Percentiles rank a stretch among this genome's conserved stretches.
These are phyloP conservation scores for Acomys russatus DNA, from an alignment of 2,797 vertebrate genomes.

Conservation along the genomic window DNA sequence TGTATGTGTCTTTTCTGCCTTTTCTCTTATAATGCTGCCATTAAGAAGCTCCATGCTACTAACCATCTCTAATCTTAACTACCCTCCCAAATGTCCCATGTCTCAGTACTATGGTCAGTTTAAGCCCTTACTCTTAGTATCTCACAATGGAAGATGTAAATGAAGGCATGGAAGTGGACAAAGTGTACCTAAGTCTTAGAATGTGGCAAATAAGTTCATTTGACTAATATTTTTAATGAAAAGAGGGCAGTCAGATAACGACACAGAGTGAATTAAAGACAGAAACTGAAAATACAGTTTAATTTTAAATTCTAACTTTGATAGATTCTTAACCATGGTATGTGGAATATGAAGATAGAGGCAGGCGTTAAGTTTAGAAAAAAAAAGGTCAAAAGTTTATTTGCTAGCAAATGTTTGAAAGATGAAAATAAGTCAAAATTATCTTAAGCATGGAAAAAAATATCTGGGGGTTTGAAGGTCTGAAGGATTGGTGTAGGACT, in stretches of 20 bases:
- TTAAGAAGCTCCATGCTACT: background rate
- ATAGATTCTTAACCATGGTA: background rate
- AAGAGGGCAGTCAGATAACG: background rate
- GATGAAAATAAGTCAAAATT: background rate
- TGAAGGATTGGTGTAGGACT: rapidly evolving
- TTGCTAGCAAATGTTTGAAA: background rate
- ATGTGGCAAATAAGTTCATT: background rate
- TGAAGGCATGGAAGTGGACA: background rate
- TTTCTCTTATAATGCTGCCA: background rate
- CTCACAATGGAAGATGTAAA: background rate
- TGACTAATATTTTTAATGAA: conserved; percentile 3
- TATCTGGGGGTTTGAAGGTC: background rate
- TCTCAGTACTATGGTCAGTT: background rate
- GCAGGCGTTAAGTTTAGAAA: background rate
- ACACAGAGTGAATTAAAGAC: background rate
- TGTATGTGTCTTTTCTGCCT: background rate
- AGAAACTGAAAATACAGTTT: background rate
- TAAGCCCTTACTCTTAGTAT: background rate
- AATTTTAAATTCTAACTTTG: background rate
- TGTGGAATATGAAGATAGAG: background rate
- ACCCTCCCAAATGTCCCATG: background rate
- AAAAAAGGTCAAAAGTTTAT: background rate
- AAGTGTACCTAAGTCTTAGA: background rate
- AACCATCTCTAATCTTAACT: background rate
- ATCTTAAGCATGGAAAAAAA: background rate